Evolutionary conservation across 2,797 vertebrate genomes (phyloP), one percentile per base, ranked within the genome.

Genomic region (Hypotaenidia philippensis): DNA sequence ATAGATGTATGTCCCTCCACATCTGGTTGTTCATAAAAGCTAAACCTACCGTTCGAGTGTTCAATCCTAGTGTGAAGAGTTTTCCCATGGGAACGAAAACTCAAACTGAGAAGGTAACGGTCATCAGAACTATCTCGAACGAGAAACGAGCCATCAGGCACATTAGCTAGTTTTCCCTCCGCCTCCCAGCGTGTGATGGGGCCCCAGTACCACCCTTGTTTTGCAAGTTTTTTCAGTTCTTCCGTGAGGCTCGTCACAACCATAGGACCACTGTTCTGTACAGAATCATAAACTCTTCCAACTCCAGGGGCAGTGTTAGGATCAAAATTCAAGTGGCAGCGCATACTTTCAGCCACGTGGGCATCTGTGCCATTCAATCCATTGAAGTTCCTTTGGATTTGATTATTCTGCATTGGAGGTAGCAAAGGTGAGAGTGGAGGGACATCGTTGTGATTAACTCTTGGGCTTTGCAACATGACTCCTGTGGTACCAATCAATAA

Each of bases 201-300:
- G 26, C 99, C 99, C 99, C 99, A 99, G 98, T 99, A 99, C 99
- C 99, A 99, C 87, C 99, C 99, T 97, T 99, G 99, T 91, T 98
- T 99, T 2, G 99, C 99, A 71, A 99, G 98, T 93, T 99, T 99
- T 97, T 99, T 99, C 92, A 99, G 98, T 98, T 99, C 99, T 97
- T 99, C 99, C 0, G 99, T 99, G 84, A 99, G 98, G 97, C 99
- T 99, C 26, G 99, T 99, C 90, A 99, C 99, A 19, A 99, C 99
- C 99, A 99, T 99, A 45, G 99, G 98, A 49, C 99, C 99, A 7
- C 99, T 99, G 91, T 97, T 99, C 96, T 99, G 99, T 90, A 99
- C 99, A 3, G 99, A 99, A 93, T 99, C 99, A 41, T 99, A 99
- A 53, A 99, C 99, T 93, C 99, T 98, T 79, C 98, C 98, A 52